Evolutionary conservation across 1,140 invertebrate genomes (phyloP).

Genomic region (Drosophila kepulauana): DNA sequence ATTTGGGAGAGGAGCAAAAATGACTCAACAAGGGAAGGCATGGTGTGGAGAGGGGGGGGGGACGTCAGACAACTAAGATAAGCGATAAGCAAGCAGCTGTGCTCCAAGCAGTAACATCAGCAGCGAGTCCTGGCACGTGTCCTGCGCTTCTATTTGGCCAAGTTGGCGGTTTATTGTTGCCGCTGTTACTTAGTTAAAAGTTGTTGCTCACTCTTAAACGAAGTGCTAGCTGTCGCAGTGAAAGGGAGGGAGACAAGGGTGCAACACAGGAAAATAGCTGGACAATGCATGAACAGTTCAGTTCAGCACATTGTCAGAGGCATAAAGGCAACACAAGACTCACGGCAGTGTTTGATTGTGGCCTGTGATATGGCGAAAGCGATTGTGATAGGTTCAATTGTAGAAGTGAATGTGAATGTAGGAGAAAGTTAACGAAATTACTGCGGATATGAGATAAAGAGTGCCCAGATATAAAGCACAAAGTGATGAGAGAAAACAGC

Average conservation of each 20-base stretch:
- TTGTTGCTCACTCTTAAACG: slow-evolving; percentile 7
- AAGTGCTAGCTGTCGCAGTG: not conserved
- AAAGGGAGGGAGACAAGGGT: not conserved
- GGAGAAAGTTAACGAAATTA: not conserved
- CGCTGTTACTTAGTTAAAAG: slow-evolving; percentile 51
- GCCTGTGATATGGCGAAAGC: not conserved
- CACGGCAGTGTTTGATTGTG: not conserved
- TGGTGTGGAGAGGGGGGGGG: not conserved
- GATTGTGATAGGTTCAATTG: not conserved
- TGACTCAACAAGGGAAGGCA: not conserved
- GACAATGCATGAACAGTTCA: slow-evolving; percentile 25
- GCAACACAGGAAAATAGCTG: slow-evolving; percentile 8
- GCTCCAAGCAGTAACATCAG: slow-evolving; percentile 36
- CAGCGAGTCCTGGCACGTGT: slow-evolving; percentile 47
- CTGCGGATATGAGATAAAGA: not conserved
- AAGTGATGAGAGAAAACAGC: too few relatives aligned
- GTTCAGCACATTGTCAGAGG: slow-evolving; percentile 7
- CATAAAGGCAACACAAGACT: not conserved
- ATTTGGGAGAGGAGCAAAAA: slow-evolving; percentile 28
- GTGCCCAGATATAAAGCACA: too few relatives aligned
- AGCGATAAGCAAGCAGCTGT: slow-evolving; percentile 51
- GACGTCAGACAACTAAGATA: slow-evolving; percentile 26
- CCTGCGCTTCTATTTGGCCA: slow-evolving; percentile 20
- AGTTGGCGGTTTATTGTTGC: slow-evolving; percentile 55
- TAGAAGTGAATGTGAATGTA: not conserved